phyloP scores from a whole-genome alignment of 1,140 invertebrate species.

The Pogonognathellus flavescens region DNA sequence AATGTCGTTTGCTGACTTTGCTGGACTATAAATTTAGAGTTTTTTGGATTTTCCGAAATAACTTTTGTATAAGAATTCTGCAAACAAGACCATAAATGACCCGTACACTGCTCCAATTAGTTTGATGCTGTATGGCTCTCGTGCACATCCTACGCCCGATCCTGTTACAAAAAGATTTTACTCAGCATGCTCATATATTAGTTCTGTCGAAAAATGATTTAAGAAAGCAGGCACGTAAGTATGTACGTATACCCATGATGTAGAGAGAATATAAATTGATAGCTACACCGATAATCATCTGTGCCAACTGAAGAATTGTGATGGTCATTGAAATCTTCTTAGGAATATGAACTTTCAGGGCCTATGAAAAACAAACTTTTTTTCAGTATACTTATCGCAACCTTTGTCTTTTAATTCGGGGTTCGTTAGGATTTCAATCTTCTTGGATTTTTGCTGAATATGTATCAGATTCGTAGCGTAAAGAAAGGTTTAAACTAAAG shows the following conservation, averaged over 20 bases:
- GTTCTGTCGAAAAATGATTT: no score
- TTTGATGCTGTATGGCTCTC: constrained; percentile 48
- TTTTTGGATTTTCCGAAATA: constrained; percentile 49
- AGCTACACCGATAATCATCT: constrained; percentile 54
- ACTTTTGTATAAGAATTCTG: constrained; percentile 49
- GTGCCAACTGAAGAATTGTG: constrained; percentile 52
- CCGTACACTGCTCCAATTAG: constrained; percentile 48
- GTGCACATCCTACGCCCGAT: constrained; percentile 37
- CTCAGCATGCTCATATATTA: not conserved
- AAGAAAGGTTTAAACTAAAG: no score
- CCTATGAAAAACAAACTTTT: constrained; percentile 12
- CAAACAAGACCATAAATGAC: constrained; percentile 55
- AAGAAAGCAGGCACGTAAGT: not conserved
- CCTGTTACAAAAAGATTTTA: not conserved
- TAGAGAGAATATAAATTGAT: constrained; percentile 53
- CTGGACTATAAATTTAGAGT: no score
- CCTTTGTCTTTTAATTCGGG: no score
- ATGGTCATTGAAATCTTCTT: constrained; percentile 56
- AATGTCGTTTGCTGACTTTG: no score
- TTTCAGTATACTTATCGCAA: no score
- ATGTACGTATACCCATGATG: constrained; percentile 29
- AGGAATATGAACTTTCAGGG: constrained; percentile 52
- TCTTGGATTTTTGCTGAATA: no score
- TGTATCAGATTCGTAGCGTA: no score
- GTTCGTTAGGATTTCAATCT: no score